Conservation (phyloP, 2,888 invertebrate genomes). For the Cantharis rufa region DNA sequence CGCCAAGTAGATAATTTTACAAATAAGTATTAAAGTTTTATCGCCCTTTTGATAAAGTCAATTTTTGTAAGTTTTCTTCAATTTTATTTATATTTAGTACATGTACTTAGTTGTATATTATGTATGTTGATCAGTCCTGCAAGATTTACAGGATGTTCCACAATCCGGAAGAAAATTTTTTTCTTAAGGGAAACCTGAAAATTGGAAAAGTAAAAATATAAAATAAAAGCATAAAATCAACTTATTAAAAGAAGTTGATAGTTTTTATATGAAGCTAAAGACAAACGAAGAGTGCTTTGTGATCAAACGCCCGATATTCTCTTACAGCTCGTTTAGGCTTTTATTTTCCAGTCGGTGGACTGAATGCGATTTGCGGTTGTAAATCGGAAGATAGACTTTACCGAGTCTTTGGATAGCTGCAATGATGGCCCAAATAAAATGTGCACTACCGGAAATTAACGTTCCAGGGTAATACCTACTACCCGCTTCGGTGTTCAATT, state of each 20-base stretch:
- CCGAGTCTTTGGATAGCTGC: conserved; percentile 13
- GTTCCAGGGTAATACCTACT: conserved; percentile 15
- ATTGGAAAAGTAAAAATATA: no score
- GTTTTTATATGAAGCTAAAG: conserved; percentile 22
- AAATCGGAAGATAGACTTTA: conserved; percentile 27
- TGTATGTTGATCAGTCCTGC: no score
- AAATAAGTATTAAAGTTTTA: not conserved
- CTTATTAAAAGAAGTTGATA: not conserved
- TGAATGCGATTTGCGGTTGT: conserved; percentile 26
- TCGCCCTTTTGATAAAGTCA: not conserved
- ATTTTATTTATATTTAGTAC: not conserved
- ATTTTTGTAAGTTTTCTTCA: not conserved
- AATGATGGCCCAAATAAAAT: conserved; percentile 18
- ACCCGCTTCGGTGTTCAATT: conserved; percentile 22
- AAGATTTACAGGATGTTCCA: not conserved
- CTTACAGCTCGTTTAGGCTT: conserved; percentile 29
- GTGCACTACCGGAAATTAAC: conserved; percentile 26
- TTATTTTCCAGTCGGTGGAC: conserved; percentile 29
- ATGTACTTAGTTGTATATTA: not conserved
- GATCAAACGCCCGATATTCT: conserved; percentile 25
- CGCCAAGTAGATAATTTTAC: not conserved
- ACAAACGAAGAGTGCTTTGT: conserved; percentile 26
- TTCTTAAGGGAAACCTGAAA: no score
- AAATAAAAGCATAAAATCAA: not conserved
- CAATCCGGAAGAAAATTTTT: no score